These are phyloP conservation scores for Agonopterix arenella DNA, from an alignment of 2,888 invertebrate species.

Conservation along the genomic window DNA sequence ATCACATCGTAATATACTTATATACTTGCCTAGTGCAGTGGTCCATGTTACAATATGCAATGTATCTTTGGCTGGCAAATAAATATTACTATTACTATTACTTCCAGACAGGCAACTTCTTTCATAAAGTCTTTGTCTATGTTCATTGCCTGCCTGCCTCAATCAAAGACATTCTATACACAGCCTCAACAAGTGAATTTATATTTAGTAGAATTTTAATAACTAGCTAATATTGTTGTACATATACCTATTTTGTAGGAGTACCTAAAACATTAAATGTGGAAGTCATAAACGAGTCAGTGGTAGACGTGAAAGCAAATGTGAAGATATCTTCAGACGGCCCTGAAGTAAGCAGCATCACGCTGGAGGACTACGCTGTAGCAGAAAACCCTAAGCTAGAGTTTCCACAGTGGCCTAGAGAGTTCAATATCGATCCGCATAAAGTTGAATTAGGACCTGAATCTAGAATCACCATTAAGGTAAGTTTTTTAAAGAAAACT, in stretches of 20 bases:
- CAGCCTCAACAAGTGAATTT: neutral
- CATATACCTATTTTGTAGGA: conserved; percentile 38
- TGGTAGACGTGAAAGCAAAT: conserved; percentile 70
- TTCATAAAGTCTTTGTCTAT: too few relatives aligned
- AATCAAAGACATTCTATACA: too few relatives aligned
- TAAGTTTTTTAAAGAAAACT: too few relatives aligned
- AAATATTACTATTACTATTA: too few relatives aligned
- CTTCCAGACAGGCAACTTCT: too few relatives aligned
- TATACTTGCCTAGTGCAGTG: too few relatives aligned
- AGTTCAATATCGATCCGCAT: conserved; percentile 69
- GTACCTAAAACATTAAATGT: conserved; percentile 62
- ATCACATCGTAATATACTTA: too few relatives aligned
- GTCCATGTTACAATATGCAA: too few relatives aligned
- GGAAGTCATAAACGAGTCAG: conserved; percentile 71
- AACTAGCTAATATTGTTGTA: too few relatives aligned
- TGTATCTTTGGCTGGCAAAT: too few relatives aligned
- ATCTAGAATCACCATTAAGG: conserved; percentile 56
- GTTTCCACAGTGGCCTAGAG: conserved; percentile 67
- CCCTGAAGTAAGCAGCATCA: conserved; percentile 65
- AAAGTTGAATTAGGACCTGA: conserved; percentile 64
- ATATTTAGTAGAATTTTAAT: too few relatives aligned
- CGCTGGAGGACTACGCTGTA: conserved; percentile 60
- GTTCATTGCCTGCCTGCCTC: neutral
- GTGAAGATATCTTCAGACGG: conserved; percentile 73
- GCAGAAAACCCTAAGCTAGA: conserved; percentile 47